Conservation (phyloP, 2,797 vertebrate species). For the Hemitrygon akajei region DNA sequence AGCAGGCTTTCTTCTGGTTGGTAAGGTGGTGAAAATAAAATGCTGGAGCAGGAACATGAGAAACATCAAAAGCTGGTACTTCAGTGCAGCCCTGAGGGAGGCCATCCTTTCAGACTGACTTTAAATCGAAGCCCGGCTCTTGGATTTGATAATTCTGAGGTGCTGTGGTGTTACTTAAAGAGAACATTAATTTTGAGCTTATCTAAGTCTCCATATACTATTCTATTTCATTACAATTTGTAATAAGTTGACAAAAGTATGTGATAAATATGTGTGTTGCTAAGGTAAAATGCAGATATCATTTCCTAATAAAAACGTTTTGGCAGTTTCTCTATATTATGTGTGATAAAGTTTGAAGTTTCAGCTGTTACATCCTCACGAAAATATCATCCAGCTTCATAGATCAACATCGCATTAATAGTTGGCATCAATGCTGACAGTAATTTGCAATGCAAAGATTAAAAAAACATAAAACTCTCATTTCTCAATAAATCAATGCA, state of each 20-base stretch:
- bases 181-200: not conserved
- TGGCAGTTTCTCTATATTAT: not conserved
- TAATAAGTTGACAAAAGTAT: not conserved
- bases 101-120: not conserved
- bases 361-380: not conserved
- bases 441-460: not conserved
- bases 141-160: not conserved
- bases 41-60: not conserved
- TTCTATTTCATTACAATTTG: not conserved
- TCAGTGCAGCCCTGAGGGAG: not conserved
- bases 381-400: constrained; percentile 4
- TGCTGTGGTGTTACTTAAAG: not conserved
- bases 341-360: not conserved
- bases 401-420: not conserved
- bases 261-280: not conserved
- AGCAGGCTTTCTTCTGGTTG: not conserved
- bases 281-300: not conserved
- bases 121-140: not conserved
- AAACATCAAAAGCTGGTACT: not conserved
- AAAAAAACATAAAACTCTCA: not conserved
- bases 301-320: not conserved
- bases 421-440: not conserved
- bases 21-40: not conserved
- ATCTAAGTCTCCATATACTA: not conserved
- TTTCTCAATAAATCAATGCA: not conserved